These are phyloP conservation scores for Drosophila nasuta DNA, from an alignment of 1,140 invertebrate species.

Conservation along the genomic window DNA sequence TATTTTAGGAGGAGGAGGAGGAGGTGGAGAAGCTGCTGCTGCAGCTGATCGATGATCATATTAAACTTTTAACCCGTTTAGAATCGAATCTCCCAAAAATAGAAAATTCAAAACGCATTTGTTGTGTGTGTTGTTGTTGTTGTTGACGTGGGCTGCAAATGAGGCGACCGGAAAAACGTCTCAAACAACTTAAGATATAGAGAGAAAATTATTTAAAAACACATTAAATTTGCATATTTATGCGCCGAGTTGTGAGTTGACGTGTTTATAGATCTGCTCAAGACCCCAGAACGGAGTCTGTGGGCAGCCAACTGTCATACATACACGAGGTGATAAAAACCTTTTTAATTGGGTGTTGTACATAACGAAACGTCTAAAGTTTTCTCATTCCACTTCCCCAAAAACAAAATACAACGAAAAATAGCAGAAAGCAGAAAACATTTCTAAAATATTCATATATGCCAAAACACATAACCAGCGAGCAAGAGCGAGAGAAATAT, in stretches of 20 bases:
- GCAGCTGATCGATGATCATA: slow-evolving; percentile 69
- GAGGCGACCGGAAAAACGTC: slow-evolving; percentile 60
- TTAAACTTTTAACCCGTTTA: slow-evolving; percentile 77
- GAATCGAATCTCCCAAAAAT: slow-evolving; percentile 54
- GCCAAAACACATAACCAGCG: slow-evolving; percentile 44
- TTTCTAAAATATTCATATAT: slow-evolving; percentile 53
- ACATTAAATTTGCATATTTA: slow-evolving; percentile 79
- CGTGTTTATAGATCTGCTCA: slow-evolving; percentile 61
- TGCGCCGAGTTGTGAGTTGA: slow-evolving; percentile 61
- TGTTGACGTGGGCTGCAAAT: slow-evolving; percentile 61
- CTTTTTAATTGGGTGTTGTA: slow-evolving; percentile 74
- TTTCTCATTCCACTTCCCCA: slow-evolving; percentile 19
- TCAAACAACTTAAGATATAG: slow-evolving; percentile 34
- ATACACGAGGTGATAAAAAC: slow-evolving; percentile 76
- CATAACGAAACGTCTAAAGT: slow-evolving; percentile 54
- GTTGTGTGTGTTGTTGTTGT: not conserved
- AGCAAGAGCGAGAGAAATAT: not conserved
- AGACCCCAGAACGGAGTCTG: slow-evolving; percentile 36
- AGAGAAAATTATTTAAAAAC: slow-evolving; percentile 75
- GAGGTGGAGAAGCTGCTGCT: slow-evolving; percentile 5
- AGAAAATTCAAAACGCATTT: slow-evolving; percentile 44
- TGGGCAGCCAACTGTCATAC: slow-evolving; percentile 64
- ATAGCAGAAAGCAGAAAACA: not conserved
- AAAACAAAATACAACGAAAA: slow-evolving; percentile 6
- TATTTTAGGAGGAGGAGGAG: not conserved